These are phyloP conservation scores for Gryllus bimaculatus DNA, from an alignment of 1,140 invertebrate species.

Conservation along the genomic window DNA sequence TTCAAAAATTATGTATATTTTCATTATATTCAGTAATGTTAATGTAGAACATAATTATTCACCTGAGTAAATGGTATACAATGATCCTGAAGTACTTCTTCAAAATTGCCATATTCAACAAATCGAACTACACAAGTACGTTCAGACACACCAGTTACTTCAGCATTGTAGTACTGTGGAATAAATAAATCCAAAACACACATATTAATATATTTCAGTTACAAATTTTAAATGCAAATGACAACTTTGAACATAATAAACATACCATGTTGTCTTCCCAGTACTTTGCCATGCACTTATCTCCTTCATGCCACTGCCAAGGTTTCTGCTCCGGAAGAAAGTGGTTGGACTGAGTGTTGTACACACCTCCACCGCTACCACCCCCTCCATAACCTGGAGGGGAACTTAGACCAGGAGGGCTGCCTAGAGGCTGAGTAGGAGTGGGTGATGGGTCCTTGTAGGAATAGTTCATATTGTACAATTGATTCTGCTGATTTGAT, in stretches of 20 bases:
- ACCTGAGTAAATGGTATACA: slow-evolving; percentile 54
- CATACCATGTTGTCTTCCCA: slow-evolving; percentile 82
- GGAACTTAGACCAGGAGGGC: neutral
- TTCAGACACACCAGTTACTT: slow-evolving; percentile 65
- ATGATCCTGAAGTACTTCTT: slow-evolving; percentile 72
- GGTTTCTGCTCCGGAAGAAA: slow-evolving; percentile 24
- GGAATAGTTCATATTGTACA: slow-evolving; percentile 16
- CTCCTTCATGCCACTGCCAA: slow-evolving; percentile 63
- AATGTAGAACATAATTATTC: neutral
- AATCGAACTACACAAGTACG: slow-evolving; percentile 77
- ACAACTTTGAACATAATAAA: too few species aligned
- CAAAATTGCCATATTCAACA: slow-evolving; percentile 77
- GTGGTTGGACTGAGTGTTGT: slow-evolving; percentile 22
- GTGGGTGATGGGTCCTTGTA: slow-evolving; percentile 15
- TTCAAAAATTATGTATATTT: neutral
- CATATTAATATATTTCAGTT: too few species aligned
- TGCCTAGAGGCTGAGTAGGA: neutral
- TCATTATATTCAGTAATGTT: neutral
- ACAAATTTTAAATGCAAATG: too few species aligned
- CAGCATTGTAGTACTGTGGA: slow-evolving; percentile 74
- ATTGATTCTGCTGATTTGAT: slow-evolving; percentile 6
- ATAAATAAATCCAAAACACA: slow-evolving; percentile 21
- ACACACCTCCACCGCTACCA: neutral
- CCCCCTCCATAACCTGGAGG: neutral
- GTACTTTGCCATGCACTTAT: slow-evolving; percentile 78